phyloP scores from a whole-genome alignment of 1,140 invertebrate species.

The Notospermus geniculatus region DNA sequence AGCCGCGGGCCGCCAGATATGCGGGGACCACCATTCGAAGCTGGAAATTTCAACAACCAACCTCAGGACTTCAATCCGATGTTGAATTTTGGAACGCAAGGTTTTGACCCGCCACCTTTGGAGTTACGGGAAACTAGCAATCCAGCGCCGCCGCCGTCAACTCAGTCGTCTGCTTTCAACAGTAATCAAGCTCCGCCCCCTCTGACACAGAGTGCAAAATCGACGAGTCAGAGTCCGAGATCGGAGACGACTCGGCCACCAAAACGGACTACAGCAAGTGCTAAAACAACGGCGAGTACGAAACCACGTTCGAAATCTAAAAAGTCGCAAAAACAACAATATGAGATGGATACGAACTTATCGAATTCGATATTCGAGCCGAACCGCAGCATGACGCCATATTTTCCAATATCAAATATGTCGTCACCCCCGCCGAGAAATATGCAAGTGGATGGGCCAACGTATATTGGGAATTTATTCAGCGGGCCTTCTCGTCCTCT shows the following conservation, averaged over 20 bases:
- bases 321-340: conserved; percentile 16
- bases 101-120: conserved; percentile 7
- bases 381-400: conserved; percentile 46
- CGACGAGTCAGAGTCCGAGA: background rate
- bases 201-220: background rate
- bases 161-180: conserved; percentile 18
- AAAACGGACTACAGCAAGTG: background rate
- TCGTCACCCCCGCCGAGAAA: conserved; percentile 42
- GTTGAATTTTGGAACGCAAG: background rate
- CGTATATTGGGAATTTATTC: conserved; percentile 43
- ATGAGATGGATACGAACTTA: conserved; percentile 42
- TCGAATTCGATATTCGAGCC: conserved; percentile 50
- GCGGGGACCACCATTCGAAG: background rate
- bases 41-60: background rate
- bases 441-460: conserved; percentile 40
- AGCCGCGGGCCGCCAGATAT: background rate
- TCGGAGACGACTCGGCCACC: background rate
- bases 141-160: conserved; percentile 14
- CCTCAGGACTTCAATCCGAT: conserved; percentile 6
- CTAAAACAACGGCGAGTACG: background rate
- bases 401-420: conserved; percentile 37
- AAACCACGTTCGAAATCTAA: background rate
- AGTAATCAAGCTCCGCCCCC: conserved; percentile 21
- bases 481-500: conserved; percentile 32
- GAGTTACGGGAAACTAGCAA: background rate